Evolutionary conservation across 2,888 invertebrate genomes (phyloP).

Genomic region (Drosophila recens): DNA sequence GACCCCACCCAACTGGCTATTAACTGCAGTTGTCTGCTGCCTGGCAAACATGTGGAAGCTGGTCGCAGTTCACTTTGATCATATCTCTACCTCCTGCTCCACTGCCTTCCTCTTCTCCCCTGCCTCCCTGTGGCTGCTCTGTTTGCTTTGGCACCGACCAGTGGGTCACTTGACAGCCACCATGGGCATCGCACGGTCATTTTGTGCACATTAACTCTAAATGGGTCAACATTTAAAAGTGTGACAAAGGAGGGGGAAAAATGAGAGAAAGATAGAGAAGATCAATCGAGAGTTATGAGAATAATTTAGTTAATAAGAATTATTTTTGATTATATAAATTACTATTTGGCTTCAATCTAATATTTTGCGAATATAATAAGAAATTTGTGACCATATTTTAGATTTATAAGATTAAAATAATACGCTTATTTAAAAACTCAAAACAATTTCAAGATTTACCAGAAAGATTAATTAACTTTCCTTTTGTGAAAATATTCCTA

Average conservation of each 20-base stretch:
- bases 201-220: constrained; percentile 35
- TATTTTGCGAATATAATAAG: too few relatives aligned
- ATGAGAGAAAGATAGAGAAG: neutral
- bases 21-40: constrained; percentile 55
- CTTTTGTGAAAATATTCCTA: too few relatives aligned
- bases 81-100: constrained; percentile 44
- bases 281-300: neutral
- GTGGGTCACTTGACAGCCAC: constrained; percentile 69
- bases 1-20: constrained; percentile 36
- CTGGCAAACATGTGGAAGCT: constrained; percentile 68
- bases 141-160: constrained; percentile 71
- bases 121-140: constrained; percentile 19
- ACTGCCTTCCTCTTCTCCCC: neutral
- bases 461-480: too few relatives aligned
- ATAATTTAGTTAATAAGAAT: too few relatives aligned
- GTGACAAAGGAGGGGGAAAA: too few relatives aligned
- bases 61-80: constrained; percentile 72
- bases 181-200: constrained; percentile 53
- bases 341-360: too few relatives aligned
- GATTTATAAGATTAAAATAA: too few relatives aligned
- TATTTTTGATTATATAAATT: too few relatives aligned
- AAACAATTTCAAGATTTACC: too few relatives aligned
- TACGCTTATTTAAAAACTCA: too few relatives aligned
- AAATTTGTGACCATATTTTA: too few relatives aligned
- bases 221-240: constrained; percentile 7